These are phyloP conservation scores for Clostera curtula DNA, from an alignment of 2,888 invertebrate species.

Conservation along the genomic window DNA sequence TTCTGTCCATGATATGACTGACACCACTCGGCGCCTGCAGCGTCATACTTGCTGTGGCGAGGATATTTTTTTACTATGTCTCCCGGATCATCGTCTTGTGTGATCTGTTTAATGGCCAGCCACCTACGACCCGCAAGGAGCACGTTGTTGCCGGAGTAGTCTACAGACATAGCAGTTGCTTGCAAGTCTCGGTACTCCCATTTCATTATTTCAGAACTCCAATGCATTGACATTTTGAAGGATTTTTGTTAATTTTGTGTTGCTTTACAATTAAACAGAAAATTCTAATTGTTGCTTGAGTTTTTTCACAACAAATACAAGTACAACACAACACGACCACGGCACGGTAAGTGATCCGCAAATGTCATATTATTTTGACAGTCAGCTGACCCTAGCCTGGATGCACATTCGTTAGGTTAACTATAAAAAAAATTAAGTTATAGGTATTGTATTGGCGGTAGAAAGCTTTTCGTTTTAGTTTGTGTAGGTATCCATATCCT, in stretches of 20 bases:
- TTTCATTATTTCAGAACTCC: slow-evolving; percentile 70
- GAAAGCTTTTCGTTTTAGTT: neutral
- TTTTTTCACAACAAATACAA: neutral
- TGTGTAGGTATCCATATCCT: neutral
- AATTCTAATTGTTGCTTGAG: too few species aligned
- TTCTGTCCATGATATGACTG: slow-evolving; percentile 85
- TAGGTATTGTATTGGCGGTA: neutral
- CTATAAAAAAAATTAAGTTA: neutral
- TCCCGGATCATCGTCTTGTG: slow-evolving; percentile 80
- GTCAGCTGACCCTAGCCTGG: neutral
- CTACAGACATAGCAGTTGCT: slow-evolving; percentile 95
- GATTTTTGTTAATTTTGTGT: too few species aligned
- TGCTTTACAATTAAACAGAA: too few species aligned
- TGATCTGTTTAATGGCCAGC: slow-evolving; percentile 83
- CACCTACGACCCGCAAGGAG: slow-evolving; percentile 88
- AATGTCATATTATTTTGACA: too few species aligned
- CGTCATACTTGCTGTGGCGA: slow-evolving; percentile 94
- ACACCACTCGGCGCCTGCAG: slow-evolving; percentile 94
- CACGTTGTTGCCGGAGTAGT: slow-evolving; percentile 88
- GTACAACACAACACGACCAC: neutral
- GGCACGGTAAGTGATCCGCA: neutral
- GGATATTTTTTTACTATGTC: slow-evolving; percentile 85
- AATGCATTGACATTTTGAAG: slow-evolving; percentile 58
- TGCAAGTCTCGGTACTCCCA: slow-evolving; percentile 90
- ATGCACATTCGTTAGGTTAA: neutral